phyloP scores from a whole-genome alignment of 2,888 invertebrate genomes.

The Andrena minutula region DNA sequence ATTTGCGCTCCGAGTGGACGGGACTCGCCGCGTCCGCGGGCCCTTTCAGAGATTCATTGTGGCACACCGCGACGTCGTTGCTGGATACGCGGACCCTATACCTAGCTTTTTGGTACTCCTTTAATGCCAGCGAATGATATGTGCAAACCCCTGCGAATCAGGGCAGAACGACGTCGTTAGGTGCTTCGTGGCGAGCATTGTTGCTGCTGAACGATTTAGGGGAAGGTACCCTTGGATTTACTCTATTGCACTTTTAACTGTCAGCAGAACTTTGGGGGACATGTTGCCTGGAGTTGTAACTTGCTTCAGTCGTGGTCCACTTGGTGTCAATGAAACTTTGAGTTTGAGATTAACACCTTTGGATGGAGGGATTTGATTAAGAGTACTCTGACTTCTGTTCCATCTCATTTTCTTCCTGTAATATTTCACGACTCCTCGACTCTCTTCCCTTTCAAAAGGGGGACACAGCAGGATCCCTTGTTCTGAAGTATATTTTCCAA shows the following conservation, averaged over 20 bases:
- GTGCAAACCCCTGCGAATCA: background rate
- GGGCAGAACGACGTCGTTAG: background rate
- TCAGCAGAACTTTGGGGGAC: background rate
- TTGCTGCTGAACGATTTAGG: background rate
- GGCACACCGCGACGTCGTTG: constrained; percentile 46
- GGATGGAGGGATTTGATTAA: too few relatives aligned
- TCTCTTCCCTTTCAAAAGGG: too few relatives aligned
- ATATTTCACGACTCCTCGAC: background rate
- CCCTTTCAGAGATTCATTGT: constrained; percentile 77
- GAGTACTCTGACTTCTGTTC: too few relatives aligned
- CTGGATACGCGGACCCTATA: constrained; percentile 6
- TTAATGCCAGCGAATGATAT: background rate
- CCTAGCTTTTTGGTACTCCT: background rate
- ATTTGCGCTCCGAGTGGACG: constrained; percentile 83
- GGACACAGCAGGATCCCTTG: background rate
- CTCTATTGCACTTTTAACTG: background rate
- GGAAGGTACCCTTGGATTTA: background rate
- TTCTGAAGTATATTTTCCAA: constrained; percentile 10
- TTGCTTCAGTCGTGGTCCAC: too few relatives aligned
- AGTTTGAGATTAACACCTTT: too few relatives aligned
- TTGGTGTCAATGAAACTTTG: too few relatives aligned
- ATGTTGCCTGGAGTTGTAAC: background rate
- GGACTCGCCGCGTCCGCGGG: constrained; percentile 76
- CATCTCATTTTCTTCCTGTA: background rate
- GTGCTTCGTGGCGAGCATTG: background rate